phyloP scores from a whole-genome alignment of 2,888 invertebrate species.

The Barypeithes pellucidus region DNA sequence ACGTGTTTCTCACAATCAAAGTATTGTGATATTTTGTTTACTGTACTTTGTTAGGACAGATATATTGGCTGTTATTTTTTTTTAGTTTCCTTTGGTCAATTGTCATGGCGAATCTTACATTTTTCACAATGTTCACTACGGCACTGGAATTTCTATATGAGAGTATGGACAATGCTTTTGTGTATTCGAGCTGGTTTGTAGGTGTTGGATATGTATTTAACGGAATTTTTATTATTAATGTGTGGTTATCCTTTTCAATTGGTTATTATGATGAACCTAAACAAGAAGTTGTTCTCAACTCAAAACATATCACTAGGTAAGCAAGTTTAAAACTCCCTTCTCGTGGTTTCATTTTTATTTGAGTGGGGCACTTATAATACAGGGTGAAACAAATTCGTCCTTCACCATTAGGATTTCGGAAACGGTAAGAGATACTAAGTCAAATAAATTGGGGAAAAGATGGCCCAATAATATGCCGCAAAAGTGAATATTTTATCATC shows the following conservation, averaged over 20 bases:
- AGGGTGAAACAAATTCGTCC: too few relatives aligned
- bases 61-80: conserved; percentile 28
- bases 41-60: background rate
- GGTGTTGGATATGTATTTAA: conserved; percentile 11
- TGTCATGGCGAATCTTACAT: conserved; percentile 57
- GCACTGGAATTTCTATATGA: conserved; percentile 58
- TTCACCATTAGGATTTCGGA: too few relatives aligned
- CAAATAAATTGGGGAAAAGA: too few relatives aligned
- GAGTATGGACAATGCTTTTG: conserved; percentile 41
- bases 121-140: conserved; percentile 56
- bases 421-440: too few relatives aligned
- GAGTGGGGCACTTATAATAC: too few relatives aligned
- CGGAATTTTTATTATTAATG: conserved; percentile 54
- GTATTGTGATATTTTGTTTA: too few relatives aligned
- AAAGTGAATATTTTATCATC: too few relatives aligned
- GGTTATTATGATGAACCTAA: conserved; percentile 63
- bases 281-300: conserved; percentile 58
- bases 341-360: too few relatives aligned
- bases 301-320: background rate
- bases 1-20: too few relatives aligned
- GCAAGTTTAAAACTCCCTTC: too few relatives aligned
- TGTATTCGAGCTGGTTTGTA: conserved; percentile 7
- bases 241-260: conserved; percentile 59
- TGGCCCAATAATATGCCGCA: too few relatives aligned
- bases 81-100: conserved; percentile 60